A percentile compares a stretch with the other conserved stretches of the same genome.
phyloP scores from a whole-genome alignment of 2,113 vertebrate species.

The Phainopepla nitens region DNA sequence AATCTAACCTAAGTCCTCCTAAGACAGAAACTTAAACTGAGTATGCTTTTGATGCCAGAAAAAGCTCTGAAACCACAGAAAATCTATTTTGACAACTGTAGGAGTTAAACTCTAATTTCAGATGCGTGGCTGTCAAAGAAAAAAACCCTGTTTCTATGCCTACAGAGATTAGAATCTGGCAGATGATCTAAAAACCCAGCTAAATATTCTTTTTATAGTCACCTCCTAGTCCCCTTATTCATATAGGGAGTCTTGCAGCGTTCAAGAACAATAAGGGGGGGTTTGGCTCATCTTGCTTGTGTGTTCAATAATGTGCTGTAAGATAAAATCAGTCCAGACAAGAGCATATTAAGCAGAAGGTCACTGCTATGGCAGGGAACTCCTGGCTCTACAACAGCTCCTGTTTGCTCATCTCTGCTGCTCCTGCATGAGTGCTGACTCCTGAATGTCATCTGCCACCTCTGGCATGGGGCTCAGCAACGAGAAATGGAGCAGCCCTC shows the following conservation, averaged over 20 bases:
- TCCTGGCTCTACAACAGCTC: not conserved
- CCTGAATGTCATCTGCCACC: rapidly evolving
- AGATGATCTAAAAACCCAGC: conserved; percentile 55
- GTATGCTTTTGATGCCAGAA: conserved; percentile 40
- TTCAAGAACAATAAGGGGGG: conserved; percentile 25
- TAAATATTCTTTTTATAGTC: conserved; percentile 60
- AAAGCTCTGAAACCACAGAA: conserved; percentile 56
- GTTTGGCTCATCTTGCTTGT: conserved; percentile 22
- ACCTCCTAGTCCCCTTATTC: conserved; percentile 31
- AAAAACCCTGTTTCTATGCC: conserved; percentile 40
- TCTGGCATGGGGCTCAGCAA: not conserved
- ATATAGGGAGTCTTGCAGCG: not conserved
- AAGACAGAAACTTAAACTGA: conserved; percentile 15
- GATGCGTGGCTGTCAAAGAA: conserved; percentile 44
- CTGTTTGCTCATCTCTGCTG: not conserved
- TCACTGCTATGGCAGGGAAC: not conserved
- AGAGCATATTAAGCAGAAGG: conserved; percentile 24
- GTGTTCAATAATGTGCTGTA: conserved; percentile 17
- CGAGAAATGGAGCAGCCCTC: not conserved
- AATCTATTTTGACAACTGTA: conserved; percentile 66
- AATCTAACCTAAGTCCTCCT: not conserved
- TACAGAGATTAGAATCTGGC: conserved; percentile 57
- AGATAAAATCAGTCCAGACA: conserved; percentile 42
- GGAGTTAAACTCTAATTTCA: conserved; percentile 65
- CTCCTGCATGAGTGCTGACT: not conserved